Evolutionary conservation across 1,140 invertebrate genomes (phyloP).

Genomic region (Archivesica marissinica): DNA sequence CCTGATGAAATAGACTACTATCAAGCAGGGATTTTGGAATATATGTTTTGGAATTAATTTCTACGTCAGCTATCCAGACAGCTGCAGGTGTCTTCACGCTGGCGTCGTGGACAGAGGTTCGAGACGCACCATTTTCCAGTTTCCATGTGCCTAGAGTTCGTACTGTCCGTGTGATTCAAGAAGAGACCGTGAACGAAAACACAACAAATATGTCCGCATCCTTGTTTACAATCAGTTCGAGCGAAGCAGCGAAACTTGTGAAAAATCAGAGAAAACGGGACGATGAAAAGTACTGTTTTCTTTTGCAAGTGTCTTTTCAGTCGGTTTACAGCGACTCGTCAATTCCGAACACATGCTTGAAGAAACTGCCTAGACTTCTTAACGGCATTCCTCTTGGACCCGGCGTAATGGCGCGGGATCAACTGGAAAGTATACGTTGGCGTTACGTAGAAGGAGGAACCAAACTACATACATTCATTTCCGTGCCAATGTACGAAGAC

Average conservation of each 20-base stretch:
- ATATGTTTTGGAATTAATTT: background rate
- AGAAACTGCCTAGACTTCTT: conserved; percentile 73
- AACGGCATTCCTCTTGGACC: conserved; percentile 78
- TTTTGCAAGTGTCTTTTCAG: conserved; percentile 71
- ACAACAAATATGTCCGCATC: conserved; percentile 71
- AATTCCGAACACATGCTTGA: conserved; percentile 69
- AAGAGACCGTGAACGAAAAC: background rate
- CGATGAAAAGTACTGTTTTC: conserved; percentile 69
- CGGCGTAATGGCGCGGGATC: conserved; percentile 68
- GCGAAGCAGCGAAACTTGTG: conserved; percentile 68
- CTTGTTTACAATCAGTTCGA: conserved; percentile 68
- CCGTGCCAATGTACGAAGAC: conserved; percentile 68
- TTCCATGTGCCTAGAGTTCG: background rate
- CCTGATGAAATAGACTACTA: background rate
- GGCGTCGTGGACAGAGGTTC: conserved; percentile 29
- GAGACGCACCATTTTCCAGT: conserved; percentile 20
- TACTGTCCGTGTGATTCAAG: background rate
- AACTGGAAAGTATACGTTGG: conserved; percentile 73
- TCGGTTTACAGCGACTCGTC: conserved; percentile 72
- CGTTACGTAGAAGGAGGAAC: conserved; percentile 73
- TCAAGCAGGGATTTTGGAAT: background rate
- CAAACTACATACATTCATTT: conserved; percentile 72
- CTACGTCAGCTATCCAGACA: background rate
- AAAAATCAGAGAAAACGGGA: conserved; percentile 59
- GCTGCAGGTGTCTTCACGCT: conserved; percentile 18